These are phyloP conservation scores for Priocnemis perturbator DNA, from an alignment of 2,888 invertebrate species.

Conservation along the genomic window DNA sequence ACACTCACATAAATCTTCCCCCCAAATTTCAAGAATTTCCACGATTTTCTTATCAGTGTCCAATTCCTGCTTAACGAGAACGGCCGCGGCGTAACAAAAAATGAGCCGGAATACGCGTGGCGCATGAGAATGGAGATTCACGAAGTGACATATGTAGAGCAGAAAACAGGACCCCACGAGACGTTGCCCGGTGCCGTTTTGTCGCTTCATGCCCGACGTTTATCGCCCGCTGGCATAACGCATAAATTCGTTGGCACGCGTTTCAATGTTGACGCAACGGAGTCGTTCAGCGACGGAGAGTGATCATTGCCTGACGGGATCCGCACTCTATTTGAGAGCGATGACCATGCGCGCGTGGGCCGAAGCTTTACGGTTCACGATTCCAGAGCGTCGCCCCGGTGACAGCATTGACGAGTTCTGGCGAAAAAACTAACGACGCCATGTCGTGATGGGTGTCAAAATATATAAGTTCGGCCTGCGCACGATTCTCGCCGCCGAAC, in stretches of 20 bases:
- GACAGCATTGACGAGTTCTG: too few species aligned
- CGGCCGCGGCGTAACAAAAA: too few species aligned
- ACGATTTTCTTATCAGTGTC: too few species aligned
- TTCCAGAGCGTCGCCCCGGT: too few species aligned
- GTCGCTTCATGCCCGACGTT: slow-evolving; percentile 32
- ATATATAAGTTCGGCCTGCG: too few species aligned
- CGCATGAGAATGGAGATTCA: not conserved
- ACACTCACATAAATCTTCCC: too few species aligned
- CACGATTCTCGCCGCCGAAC: too few species aligned
- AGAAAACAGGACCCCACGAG: slow-evolving; percentile 2
- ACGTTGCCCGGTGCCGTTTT: not conserved
- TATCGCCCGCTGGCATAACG: slow-evolving; percentile 33
- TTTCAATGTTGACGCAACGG: slow-evolving; percentile 27
- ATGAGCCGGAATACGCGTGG: too few species aligned
- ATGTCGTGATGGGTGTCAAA: too few species aligned
- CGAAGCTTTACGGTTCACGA: slow-evolving; percentile 14
- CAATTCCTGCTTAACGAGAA: too few species aligned
- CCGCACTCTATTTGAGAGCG: slow-evolving; percentile 41
- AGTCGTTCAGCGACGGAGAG: slow-evolving; percentile 11
- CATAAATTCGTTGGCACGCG: slow-evolving; percentile 43
- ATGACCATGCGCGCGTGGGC: slow-evolving; percentile 27
- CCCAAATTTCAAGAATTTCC: too few species aligned
- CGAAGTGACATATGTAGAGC: slow-evolving; percentile 17
- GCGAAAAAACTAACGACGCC: too few species aligned
- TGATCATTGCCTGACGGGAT: slow-evolving; percentile 17